These are phyloP conservation scores for Propsilocerus akamusi DNA, from an alignment of 1,140 invertebrate genomes.

Conservation along the genomic window DNA sequence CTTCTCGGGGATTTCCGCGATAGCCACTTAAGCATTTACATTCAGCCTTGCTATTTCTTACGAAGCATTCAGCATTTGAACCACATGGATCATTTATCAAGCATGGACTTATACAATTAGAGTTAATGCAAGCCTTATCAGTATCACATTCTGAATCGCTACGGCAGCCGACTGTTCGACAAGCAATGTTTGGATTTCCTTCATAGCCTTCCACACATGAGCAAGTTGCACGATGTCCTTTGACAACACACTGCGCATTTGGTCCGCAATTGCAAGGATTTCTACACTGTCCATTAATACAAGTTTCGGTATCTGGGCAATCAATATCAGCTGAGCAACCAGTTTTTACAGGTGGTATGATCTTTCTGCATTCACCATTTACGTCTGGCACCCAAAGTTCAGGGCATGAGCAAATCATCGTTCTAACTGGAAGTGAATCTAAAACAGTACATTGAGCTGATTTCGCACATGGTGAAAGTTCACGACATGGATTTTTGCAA, in stretches of 20 bases:
- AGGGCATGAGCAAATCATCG: conserved; percentile 68
- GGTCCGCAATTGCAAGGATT: conserved; percentile 75
- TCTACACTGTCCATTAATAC: conserved; percentile 65
- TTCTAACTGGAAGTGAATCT: conserved; percentile 61
- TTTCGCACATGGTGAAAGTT: conserved; percentile 48
- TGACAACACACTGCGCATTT: conserved; percentile 63
- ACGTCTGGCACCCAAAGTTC: conserved; percentile 62
- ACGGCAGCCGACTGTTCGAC: conserved; percentile 57
- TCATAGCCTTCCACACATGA: conserved; percentile 64
- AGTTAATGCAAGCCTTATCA: conserved; percentile 63
- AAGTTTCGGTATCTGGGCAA: conserved; percentile 57
- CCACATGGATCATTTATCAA: conserved; percentile 61
- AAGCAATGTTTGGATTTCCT: conserved; percentile 65
- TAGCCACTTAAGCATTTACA: conserved; percentile 66
- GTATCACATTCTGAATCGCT: conserved; percentile 60
- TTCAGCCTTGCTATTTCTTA: conserved; percentile 48
- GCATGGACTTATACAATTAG: conserved; percentile 70
- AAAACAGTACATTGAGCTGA: conserved; percentile 57
- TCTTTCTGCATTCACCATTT: conserved; percentile 51
- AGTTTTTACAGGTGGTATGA: conserved; percentile 41
- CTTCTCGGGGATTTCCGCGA: conserved; percentile 56
- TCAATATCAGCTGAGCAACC: conserved; percentile 63
- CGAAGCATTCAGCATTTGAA: conserved; percentile 64
- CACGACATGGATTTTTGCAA: conserved; percentile 59
- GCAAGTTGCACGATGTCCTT: conserved; percentile 69